Evolutionary conservation across 2,888 invertebrate genomes (phyloP), one percentile per base, ranked within the genome.

Genomic region (Tetragnatha montana): DNA sequence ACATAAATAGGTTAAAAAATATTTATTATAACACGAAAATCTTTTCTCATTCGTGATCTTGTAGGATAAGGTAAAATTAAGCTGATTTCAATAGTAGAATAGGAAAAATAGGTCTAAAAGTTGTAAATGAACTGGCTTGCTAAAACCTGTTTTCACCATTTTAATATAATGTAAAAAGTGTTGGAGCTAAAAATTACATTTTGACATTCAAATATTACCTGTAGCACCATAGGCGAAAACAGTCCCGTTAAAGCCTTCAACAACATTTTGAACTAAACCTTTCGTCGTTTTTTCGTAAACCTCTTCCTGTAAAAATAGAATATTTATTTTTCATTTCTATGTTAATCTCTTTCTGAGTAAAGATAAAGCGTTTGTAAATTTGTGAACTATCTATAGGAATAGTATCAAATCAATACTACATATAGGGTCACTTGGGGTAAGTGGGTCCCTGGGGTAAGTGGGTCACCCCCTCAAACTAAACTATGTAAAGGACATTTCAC

Each of bases 181-280:
- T 35, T 2, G 35, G 4, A 35, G 35, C 35, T 35, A 35, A 35
- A 35, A 35, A 35, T 35, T 35, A n/a, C 4, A 35, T 35, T 35
- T 35, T 35, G 35, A 35, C 35, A 35, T 35, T 35, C 35, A 4
- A 35, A 35, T 35, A 35, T 35, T 92, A 94, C 94, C 94, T 92
- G 98, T 98, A 6, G 98, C 96, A 7, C 98, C 98, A 93, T 98
- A 99, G 0, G 99, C 98, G 94, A 99, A 99, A 49, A 99, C 98
- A 0, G 98, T 98, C 0, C 97, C 98, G 92, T 98, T 98, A 93
- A 96, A 97, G 0, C 99, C 99, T 89, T 95, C 93, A 50, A 98
- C 94, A 0, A 99, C 97, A 92, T 97, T 97, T 74, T 96, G 96
- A 1, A 99, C 97, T 21, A 99, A 94, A 21, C 17, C 35, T 78